phyloP scores from a whole-genome alignment of 2,888 invertebrate species.

The Aporophyla nigra region DNA sequence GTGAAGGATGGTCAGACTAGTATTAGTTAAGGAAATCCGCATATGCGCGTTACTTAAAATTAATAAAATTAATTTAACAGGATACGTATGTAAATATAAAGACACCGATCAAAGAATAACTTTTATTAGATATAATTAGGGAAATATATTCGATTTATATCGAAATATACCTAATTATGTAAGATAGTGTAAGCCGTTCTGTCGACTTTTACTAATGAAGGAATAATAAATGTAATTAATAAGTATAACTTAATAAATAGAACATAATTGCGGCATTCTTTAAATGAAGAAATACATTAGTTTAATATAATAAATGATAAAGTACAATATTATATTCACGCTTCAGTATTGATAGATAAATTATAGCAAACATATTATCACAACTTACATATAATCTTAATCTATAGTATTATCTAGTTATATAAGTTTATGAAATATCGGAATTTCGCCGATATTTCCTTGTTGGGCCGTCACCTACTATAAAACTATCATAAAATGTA shows the following conservation, averaged over 20 bases:
- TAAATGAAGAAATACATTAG: background rate
- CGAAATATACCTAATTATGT: constrained; percentile 15
- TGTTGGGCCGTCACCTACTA: background rate
- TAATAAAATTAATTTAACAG: background rate
- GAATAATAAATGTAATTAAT: background rate
- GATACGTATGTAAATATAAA: constrained; percentile 12
- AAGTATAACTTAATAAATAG: background rate
- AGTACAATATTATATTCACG: background rate
- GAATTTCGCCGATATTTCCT: constrained; percentile 15
- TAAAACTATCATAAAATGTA: no score
- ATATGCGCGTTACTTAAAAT: background rate
- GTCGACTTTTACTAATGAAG: background rate
- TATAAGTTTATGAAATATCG: background rate
- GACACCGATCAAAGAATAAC: constrained; percentile 1
- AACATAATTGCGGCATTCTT: background rate
- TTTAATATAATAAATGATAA: background rate
- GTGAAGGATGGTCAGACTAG: background rate
- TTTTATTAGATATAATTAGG: constrained; percentile 17
- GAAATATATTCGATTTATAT: constrained; percentile 7
- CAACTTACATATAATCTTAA: background rate
- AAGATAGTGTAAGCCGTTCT: background rate
- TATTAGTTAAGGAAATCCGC: background rate
- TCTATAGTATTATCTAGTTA: background rate
- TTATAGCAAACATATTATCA: background rate
- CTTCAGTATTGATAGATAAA: background rate